Evolutionary conservation across 2,797 vertebrate genomes (phyloP).

Genomic region (Hapalemur alaotrensis): DNA sequence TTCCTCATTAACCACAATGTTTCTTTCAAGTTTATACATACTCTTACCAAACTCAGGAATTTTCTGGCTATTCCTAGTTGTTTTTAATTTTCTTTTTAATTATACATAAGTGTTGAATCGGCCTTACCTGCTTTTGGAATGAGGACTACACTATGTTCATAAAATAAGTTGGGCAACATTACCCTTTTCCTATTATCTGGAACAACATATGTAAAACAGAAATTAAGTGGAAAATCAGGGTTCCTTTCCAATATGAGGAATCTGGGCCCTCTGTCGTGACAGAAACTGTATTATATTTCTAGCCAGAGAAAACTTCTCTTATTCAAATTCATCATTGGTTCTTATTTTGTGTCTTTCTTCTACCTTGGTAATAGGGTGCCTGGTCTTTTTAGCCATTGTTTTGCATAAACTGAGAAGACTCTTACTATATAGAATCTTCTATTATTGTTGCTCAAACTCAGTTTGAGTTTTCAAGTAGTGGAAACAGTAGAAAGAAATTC

Average conservation of each 20-base stretch:
- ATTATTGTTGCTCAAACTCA: neutral
- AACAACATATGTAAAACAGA: neutral
- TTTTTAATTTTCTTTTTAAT: neutral
- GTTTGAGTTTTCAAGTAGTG: conserved; percentile 10
- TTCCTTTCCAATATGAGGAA: neutral
- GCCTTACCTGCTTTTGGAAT: neutral
- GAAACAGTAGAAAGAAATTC: conserved; percentile 54
- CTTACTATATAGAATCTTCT: neutral
- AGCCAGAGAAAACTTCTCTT: neutral
- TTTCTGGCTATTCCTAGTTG: neutral
- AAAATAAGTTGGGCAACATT: neutral
- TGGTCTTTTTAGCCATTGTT: neutral
- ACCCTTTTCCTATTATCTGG: neutral
- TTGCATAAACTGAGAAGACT: neutral
- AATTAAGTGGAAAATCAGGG: neutral
- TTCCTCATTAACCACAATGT: conserved; percentile 12
- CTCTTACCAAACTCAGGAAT: neutral
- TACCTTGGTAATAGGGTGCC: neutral
- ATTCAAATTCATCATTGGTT: neutral
- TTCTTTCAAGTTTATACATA: neutral
- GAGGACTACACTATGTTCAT: neutral
- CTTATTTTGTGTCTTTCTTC: neutral
- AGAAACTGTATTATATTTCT: neutral
- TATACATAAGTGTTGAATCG: neutral
- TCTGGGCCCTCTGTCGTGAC: neutral